phyloP scores from a whole-genome alignment of 2,797 vertebrate genomes.

The Poecilia wingei region DNA sequence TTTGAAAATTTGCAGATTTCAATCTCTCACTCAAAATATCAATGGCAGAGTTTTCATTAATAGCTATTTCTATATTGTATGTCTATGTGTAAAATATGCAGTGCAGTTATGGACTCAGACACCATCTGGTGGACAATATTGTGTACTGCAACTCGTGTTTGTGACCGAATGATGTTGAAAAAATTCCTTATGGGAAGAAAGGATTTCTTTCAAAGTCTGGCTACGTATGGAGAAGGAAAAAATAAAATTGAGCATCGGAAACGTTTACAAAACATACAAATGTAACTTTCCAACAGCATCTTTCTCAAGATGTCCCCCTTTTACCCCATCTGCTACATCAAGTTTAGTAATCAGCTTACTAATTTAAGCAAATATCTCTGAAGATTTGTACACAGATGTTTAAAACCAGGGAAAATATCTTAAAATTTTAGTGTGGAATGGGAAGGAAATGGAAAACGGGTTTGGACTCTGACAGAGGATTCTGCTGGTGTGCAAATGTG shows the following conservation, averaged over 20 bases:
- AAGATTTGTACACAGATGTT: not conserved
- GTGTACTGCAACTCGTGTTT: not conserved
- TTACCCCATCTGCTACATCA: not conserved
- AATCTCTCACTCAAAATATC: not conserved
- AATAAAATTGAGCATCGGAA: not conserved
- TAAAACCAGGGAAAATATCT: not conserved
- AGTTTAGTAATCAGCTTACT: not conserved
- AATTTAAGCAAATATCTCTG: not conserved
- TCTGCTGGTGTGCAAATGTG: too few species aligned
- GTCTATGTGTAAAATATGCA: not conserved
- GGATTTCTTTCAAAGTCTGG: not conserved
- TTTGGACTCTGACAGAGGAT: not conserved
- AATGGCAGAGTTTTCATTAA: not conserved
- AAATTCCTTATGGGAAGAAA: not conserved
- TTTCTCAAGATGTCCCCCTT: not conserved
- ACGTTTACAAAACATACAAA: not conserved
- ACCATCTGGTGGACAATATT: slow-evolving; percentile 58
- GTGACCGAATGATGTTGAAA: not conserved
- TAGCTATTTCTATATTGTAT: not conserved
- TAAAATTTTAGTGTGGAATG: not conserved
- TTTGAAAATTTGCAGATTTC: not conserved
- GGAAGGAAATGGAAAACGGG: not conserved
- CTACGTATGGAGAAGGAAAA: not conserved
- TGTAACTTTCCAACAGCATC: not conserved
- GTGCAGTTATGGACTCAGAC: not conserved